Conservation (phyloP, 1,140 invertebrate species). For the Melanaphis sacchari region DNA sequence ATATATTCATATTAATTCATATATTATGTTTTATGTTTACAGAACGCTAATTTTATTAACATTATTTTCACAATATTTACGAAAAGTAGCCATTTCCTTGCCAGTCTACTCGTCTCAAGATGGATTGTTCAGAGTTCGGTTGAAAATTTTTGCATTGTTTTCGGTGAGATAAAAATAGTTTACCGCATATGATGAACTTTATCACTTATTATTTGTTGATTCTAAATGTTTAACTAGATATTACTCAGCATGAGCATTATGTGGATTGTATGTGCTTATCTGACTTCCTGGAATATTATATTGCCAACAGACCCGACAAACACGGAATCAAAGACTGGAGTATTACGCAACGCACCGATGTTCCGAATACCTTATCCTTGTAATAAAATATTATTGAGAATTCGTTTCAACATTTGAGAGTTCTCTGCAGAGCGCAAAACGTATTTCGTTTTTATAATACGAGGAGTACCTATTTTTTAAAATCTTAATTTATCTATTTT, state of each 20-base stretch:
- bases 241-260: slow-evolving; percentile 25
- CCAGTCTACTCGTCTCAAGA: not conserved
- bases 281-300: slow-evolving; percentile 7
- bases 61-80: slow-evolving; percentile 37
- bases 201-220: not conserved
- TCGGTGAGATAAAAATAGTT: not conserved
- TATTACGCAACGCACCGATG: not conserved
- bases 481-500: not conserved
- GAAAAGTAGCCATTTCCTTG: not conserved
- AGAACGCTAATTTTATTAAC: slow-evolving; percentile 38
- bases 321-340: slow-evolving; percentile 38
- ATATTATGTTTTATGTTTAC: not conserved
- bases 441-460: not conserved
- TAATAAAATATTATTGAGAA: not conserved
- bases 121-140: not conserved
- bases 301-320: slow-evolving; percentile 25
- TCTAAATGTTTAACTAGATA: slow-evolving; percentile 25
- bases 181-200: not conserved
- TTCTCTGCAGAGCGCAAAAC: not conserved
- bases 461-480: not conserved
- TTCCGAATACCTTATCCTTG: slow-evolving; percentile 38
- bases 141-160: slow-evolving; percentile 41
- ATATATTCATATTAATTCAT: not conserved
- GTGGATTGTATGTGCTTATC: slow-evolving; percentile 20
- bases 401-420: not conserved